phyloP scores from a whole-genome alignment of 2,797 vertebrate species.

The Lacerta viridis region DNA sequence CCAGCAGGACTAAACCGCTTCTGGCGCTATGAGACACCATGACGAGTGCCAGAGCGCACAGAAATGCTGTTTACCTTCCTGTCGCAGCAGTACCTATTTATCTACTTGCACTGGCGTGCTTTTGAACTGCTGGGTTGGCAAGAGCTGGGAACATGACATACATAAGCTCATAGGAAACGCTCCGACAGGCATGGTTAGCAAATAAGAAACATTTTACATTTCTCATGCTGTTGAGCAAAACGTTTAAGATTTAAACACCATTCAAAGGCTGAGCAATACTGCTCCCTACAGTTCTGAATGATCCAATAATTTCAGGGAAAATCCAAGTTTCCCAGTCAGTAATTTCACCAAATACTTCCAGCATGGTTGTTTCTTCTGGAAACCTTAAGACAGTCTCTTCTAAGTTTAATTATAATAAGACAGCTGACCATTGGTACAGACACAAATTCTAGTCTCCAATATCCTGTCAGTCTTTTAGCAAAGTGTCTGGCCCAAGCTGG shows the following conservation, averaged over 20 bases:
- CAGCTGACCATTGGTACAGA: not conserved
- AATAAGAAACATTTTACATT: not conserved
- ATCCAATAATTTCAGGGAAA: not conserved
- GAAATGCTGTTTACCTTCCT: too few relatives aligned
- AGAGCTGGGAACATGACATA: not conserved
- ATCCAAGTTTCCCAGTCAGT: not conserved
- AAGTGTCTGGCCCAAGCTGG: not conserved
- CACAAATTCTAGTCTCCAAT: too few relatives aligned
- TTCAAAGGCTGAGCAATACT: not conserved
- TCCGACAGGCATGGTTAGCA: not conserved
- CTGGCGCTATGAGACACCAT: too few relatives aligned
- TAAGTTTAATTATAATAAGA: not conserved
- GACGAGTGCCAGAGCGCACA: too few relatives aligned
- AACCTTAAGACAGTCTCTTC: not conserved
- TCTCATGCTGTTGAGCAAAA: not conserved
- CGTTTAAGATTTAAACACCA: not conserved
- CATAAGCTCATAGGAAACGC: not conserved
- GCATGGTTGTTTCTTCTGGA: not conserved
- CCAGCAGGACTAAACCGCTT: too few relatives aligned
- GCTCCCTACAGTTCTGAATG: not conserved
- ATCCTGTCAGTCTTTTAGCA: not conserved
- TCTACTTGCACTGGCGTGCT: too few relatives aligned
- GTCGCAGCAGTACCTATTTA: too few relatives aligned
- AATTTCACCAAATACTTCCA: not conserved
- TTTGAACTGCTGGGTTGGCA: too few relatives aligned